phyloP scores from a whole-genome alignment of 2,888 invertebrate genomes.

The Leptogaster cylindrica region DNA sequence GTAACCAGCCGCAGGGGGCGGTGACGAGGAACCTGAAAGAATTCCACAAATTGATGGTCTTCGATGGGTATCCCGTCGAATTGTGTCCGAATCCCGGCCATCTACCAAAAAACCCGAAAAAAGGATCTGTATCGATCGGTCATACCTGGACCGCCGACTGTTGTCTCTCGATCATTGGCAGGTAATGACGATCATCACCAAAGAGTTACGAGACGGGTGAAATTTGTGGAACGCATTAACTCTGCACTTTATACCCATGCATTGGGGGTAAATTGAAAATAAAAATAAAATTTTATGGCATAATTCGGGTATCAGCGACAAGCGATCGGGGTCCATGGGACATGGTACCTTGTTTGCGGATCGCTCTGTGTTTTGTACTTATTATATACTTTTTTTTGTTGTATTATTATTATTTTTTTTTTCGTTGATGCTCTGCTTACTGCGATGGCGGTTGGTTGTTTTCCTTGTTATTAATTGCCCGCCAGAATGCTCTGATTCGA shows the following conservation, averaged over 20 bases:
- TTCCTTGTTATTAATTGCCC: conserved; percentile 37
- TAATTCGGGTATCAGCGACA: conserved; percentile 33
- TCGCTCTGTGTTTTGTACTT: neutral
- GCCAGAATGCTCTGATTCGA: conserved; percentile 32
- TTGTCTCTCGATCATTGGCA: conserved; percentile 9
- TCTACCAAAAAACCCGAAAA: conserved; percentile 16
- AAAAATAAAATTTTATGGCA: conserved; percentile 45
- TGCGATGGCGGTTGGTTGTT: conserved; percentile 4
- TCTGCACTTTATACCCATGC: conserved; percentile 6
- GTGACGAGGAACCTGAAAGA: neutral
- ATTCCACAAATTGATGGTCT: neutral
- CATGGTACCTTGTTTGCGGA: conserved; percentile 5
- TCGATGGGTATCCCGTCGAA: neutral
- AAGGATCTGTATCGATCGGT: conserved; percentile 34
- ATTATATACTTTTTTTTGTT: neutral
- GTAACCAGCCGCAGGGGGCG: neutral
- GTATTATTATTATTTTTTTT: conserved; percentile 2
- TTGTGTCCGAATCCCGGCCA: neutral
- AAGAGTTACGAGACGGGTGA: conserved; percentile 26
- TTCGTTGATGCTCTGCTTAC: neutral
- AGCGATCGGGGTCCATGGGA: conserved; percentile 13
- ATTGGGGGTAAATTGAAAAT: conserved; percentile 43
- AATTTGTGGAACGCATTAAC: conserved; percentile 10
- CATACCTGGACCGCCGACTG: neutral
- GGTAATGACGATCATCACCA: conserved; percentile 31